These are phyloP conservation scores for Scelioninae gen. 2 DNA, from an alignment of 2,888 invertebrate genomes.

Conservation along the genomic window DNA sequence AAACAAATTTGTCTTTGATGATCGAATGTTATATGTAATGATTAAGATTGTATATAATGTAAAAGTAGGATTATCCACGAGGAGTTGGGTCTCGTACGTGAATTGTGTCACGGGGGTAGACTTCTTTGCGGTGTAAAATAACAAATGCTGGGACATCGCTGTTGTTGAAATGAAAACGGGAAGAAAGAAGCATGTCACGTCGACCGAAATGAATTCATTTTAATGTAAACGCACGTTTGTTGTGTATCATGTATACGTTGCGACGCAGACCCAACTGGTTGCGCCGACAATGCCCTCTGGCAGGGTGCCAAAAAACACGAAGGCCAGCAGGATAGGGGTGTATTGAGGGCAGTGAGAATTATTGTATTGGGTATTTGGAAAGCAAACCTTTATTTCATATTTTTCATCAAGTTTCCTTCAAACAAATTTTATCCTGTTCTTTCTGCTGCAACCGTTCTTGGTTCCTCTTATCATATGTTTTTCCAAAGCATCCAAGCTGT, in stretches of 20 bases:
- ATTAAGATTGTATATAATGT: conserved; percentile 50
- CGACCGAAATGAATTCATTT: conserved; percentile 25
- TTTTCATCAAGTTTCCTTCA: no score
- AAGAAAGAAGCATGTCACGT: conserved; percentile 26
- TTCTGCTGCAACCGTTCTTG: no score
- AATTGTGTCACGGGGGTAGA: conserved; percentile 39
- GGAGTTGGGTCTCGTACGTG: conserved; percentile 23
- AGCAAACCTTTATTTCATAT: no score
- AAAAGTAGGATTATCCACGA: conserved; percentile 41
- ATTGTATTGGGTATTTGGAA: no score
- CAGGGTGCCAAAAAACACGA: no score
- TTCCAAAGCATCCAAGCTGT: no score
- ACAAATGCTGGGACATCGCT: conserved; percentile 11
- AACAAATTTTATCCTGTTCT: no score
- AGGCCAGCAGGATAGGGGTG: no score
- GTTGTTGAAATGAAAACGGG: conserved; percentile 38
- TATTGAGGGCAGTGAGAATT: no score
- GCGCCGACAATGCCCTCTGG: no score
- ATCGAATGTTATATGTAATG: conserved; percentile 42
- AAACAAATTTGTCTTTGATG: conserved; percentile 12
- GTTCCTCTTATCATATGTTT: no score
- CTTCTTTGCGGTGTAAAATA: conserved; percentile 43
- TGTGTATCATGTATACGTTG: conserved; percentile 48
- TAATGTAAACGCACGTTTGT: conserved; percentile 49
- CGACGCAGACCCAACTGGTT: no score